A percentile compares a stretch with the other conserved stretches of the same genome.
phyloP scores from a whole-genome alignment of 2,113 vertebrate genomes.

The Caranx melampygus region DNA sequence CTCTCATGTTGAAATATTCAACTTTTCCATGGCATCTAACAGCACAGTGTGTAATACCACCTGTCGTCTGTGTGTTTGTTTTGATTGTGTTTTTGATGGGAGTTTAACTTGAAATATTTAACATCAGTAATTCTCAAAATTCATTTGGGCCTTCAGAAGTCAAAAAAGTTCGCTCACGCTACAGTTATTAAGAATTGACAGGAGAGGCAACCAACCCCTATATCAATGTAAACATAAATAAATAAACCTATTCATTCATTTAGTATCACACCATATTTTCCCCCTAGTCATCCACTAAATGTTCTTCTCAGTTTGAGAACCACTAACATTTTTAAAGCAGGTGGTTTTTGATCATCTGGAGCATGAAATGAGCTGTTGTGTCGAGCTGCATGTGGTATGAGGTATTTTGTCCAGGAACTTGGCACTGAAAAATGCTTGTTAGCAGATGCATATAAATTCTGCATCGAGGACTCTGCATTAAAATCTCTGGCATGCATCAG shows the following conservation, averaged over 20 bases:
- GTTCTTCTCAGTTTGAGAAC: no score
- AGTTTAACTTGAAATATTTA: not conserved
- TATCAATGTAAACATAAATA: no score
- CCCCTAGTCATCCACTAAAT: no score
- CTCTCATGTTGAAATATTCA: no score
- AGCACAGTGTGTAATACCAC: not conserved
- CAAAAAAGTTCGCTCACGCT: no score
- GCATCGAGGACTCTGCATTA: not conserved
- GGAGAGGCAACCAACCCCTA: no score
- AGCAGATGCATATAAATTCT: constrained; percentile 6
- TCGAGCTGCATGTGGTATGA: not conserved
- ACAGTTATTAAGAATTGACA: no score
- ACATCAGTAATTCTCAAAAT: no score
- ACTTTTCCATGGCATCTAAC: not conserved
- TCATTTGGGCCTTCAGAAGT: no score
- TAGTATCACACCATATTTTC: no score
- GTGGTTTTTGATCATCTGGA: not conserved
- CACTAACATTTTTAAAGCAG: not conserved
- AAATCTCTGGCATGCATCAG: constrained; percentile 14
- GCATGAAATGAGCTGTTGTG: not conserved
- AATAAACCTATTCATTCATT: no score
- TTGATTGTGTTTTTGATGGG: not conserved
- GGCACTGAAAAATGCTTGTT: not conserved
- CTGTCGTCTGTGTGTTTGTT: not conserved
- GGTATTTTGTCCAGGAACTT: not conserved